Conservation (phyloP, 2,888 invertebrate genomes). For the Dryadula phaetusa region DNA sequence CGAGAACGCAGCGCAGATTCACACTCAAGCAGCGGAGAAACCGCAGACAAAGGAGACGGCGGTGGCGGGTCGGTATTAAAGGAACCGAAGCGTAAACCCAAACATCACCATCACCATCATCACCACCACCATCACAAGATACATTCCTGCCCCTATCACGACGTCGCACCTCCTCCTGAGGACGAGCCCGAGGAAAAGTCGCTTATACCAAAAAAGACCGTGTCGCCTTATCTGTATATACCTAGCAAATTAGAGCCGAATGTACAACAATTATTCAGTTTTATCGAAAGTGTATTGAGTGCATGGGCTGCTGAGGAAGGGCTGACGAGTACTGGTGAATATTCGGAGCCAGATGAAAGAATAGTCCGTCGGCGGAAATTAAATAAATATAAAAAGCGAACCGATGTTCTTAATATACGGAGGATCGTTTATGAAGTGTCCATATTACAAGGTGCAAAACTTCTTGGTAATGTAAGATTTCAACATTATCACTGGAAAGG, state of each 20-base stretch:
- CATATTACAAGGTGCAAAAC: constrained; percentile 86
- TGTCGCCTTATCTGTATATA: constrained; percentile 81
- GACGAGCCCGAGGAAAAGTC: constrained; percentile 66
- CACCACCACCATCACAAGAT: constrained; percentile 74
- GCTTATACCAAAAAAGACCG: constrained; percentile 72
- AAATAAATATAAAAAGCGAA: constrained; percentile 86
- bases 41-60: constrained; percentile 70
- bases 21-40: constrained; percentile 79
- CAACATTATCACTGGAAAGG: constrained; percentile 94
- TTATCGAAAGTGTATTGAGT: constrained; percentile 91
- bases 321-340: constrained; percentile 88
- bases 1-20: constrained; percentile 77
- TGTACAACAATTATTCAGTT: constrained; percentile 92
- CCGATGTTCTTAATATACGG: constrained; percentile 87
- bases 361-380: constrained; percentile 85
- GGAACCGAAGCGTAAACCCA: constrained; percentile 67
- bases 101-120: constrained; percentile 74
- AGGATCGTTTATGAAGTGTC: constrained; percentile 89
- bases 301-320: constrained; percentile 91
- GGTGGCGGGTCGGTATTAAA: constrained; percentile 58
- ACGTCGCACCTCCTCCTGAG: constrained; percentile 68
- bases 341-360: constrained; percentile 89
- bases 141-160: constrained; percentile 78
- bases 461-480: constrained; percentile 88
- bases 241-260: constrained; percentile 88